phyloP scores from a whole-genome alignment of 1,140 invertebrate species.

The Penaeus chinensis region DNA sequence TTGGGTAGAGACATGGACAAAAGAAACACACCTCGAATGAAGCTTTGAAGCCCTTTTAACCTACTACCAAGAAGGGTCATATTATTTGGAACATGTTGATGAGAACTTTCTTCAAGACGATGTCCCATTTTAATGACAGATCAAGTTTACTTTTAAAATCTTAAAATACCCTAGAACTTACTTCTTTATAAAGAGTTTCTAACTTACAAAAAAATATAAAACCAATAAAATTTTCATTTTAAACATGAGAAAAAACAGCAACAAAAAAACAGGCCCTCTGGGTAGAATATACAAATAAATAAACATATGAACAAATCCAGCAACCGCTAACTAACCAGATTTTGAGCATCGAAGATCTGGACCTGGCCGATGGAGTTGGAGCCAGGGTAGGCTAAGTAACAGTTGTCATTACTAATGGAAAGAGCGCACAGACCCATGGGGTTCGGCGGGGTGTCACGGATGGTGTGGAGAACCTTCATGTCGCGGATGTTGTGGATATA shows the following conservation, averaged over 20 bases:
- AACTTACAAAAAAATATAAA: no score
- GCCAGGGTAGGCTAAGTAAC: conserved; percentile 96
- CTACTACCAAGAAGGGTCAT: no score
- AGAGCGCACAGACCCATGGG: conserved; percentile 91
- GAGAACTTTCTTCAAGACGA: no score
- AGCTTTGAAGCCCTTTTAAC: not conserved
- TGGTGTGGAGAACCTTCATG: conserved; percentile 98
- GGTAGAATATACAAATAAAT: not conserved
- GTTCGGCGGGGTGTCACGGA: conserved; percentile 97
- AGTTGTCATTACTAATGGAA: conserved; percentile 88
- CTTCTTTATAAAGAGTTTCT: no score
- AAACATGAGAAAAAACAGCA: not conserved
- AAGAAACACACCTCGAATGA: no score
- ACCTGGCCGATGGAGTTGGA: conserved; percentile 94
- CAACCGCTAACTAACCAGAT: conserved; percentile 78
- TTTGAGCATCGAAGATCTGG: conserved; percentile 97
- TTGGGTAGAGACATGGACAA: no score
- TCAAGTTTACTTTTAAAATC: no score
- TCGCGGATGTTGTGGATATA: conserved; percentile 99
- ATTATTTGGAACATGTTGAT: no score
- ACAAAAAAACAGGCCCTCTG: not conserved
- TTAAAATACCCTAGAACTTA: no score
- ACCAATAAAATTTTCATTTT: no score
- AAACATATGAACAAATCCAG: not conserved
- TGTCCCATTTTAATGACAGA: no score